Evolutionary conservation across 2,888 invertebrate genomes (phyloP).

Genomic region (Drosophila borborema): DNA sequence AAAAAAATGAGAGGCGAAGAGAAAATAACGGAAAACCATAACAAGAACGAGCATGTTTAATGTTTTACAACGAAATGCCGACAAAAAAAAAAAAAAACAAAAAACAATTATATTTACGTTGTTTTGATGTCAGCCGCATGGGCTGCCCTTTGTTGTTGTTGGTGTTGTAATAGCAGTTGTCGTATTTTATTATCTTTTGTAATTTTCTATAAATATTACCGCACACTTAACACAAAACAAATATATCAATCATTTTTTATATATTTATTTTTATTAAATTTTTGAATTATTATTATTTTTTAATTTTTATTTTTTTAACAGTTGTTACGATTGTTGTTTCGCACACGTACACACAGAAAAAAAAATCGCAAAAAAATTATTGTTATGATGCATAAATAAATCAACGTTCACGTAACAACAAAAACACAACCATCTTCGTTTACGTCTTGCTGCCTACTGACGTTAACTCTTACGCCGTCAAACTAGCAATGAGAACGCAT

Average conservation of each 20-base stretch:
- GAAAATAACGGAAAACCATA: conserved; percentile 37
- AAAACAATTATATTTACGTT: conserved; percentile 69
- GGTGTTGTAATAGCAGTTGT: conserved; percentile 21
- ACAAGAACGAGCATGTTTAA: conserved; percentile 24
- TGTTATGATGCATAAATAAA: conserved; percentile 55
- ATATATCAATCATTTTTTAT: conserved; percentile 12
- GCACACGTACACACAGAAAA: conserved; percentile 50
- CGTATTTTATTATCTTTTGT: conserved; percentile 51
- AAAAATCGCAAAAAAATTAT: conserved; percentile 55
- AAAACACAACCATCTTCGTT: conserved; percentile 82
- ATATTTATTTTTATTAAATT: conserved; percentile 4
- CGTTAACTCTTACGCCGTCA: conserved; percentile 62
- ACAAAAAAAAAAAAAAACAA: conserved; percentile 40
- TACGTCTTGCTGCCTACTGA: conserved; percentile 80
- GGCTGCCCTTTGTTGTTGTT: conserved; percentile 24
- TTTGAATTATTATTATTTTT: conserved; percentile 1
- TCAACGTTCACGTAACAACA: conserved; percentile 78
- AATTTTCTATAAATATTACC: conserved; percentile 34
- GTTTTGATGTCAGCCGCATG: conserved; percentile 35
- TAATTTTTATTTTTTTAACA: conserved; percentile 13
- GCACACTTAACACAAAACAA: conserved; percentile 34
- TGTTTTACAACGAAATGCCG: conserved; percentile 48
- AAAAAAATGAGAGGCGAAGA: conserved; percentile 14
- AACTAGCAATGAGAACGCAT: conserved; percentile 65
- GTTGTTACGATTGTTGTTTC: conserved; percentile 48